These are phyloP conservation scores for Stenotaenia linearis DNA, from an alignment of 2,888 invertebrate species.

Conservation along the genomic window DNA sequence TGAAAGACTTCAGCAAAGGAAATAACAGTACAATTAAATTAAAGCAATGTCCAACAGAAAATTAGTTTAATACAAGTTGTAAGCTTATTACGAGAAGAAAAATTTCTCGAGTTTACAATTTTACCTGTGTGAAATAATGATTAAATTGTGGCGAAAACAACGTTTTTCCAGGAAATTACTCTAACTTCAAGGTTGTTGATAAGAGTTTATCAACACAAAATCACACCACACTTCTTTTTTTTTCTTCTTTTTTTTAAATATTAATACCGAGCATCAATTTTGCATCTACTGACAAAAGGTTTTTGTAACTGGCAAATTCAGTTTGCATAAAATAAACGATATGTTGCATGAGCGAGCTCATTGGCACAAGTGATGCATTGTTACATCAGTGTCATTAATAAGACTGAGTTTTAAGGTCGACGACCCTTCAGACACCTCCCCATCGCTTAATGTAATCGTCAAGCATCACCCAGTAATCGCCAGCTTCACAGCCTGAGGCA, in stretches of 20 bases:
- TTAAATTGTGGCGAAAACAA: background rate
- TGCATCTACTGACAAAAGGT: background rate
- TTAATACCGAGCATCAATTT: background rate
- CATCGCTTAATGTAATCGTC: constrained; percentile 5
- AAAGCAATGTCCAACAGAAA: too few relatives aligned
- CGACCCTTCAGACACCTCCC: background rate
- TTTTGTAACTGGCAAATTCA: background rate
- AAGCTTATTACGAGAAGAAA: too few relatives aligned
- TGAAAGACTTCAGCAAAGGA: too few relatives aligned
- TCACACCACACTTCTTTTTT: background rate
- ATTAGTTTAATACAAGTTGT: too few relatives aligned
- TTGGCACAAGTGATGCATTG: background rate
- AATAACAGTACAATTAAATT: too few relatives aligned
- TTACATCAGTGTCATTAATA: background rate
- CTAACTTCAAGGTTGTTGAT: background rate
- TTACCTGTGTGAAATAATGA: background rate
- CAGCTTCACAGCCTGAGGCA: background rate
- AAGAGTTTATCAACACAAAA: background rate
- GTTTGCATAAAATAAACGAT: background rate
- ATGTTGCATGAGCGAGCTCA: background rate
- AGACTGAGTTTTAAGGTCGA: background rate
- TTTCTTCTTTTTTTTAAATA: background rate
- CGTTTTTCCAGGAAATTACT: background rate
- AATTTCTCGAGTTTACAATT: background rate
- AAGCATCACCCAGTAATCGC: background rate